A percentile compares a stretch with the other conserved stretches of the same genome.
Conservation (phyloP, 64 coral and sea anemone genomes). For the Trachythela sp. region DNA sequence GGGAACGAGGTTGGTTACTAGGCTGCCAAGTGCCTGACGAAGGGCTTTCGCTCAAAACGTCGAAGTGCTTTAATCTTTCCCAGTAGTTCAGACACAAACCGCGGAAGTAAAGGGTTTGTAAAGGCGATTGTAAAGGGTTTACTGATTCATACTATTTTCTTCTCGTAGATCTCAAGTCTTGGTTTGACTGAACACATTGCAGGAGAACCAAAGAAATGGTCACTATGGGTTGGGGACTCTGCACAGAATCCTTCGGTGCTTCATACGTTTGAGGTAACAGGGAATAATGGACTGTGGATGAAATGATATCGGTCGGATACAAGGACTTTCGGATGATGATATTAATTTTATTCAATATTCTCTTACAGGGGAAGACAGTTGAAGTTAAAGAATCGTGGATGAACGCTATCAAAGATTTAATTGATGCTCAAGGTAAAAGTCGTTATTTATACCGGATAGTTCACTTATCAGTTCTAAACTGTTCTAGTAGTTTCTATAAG, state of each 20-base stretch:
- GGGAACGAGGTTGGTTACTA: too few relatives aligned
- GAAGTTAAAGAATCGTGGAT: slow-evolving; percentile 14
- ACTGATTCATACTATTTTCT: neutral
- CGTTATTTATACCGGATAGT: too few relatives aligned
- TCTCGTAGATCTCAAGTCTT: slow-evolving; percentile 49
- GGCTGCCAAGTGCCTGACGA: too few relatives aligned
- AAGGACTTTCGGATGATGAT: neutral
- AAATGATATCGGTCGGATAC: neutral
- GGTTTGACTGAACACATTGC: slow-evolving; percentile 78
- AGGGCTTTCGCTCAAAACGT: too few relatives aligned
- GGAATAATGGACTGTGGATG: neutral
- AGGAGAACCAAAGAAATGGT: slow-evolving; percentile 70
- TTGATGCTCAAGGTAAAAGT: neutral
- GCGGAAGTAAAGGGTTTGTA: neutral
- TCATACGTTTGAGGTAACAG: slow-evolving; percentile 85
- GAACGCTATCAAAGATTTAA: neutral
- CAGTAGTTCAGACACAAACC: neutral
- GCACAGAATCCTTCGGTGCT: slow-evolving; percentile 72
- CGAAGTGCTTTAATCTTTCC: too few relatives aligned
- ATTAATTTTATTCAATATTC: neutral
- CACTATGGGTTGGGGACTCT: slow-evolving; percentile 86
- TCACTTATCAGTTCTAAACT: too few relatives aligned
- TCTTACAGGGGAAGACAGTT: neutral
- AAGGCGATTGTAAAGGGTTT: neutral
- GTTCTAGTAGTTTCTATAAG: too few relatives aligned